Evolutionary conservation across 2,113 vertebrate genomes (phyloP).

Genomic region (Bos indicus): DNA sequence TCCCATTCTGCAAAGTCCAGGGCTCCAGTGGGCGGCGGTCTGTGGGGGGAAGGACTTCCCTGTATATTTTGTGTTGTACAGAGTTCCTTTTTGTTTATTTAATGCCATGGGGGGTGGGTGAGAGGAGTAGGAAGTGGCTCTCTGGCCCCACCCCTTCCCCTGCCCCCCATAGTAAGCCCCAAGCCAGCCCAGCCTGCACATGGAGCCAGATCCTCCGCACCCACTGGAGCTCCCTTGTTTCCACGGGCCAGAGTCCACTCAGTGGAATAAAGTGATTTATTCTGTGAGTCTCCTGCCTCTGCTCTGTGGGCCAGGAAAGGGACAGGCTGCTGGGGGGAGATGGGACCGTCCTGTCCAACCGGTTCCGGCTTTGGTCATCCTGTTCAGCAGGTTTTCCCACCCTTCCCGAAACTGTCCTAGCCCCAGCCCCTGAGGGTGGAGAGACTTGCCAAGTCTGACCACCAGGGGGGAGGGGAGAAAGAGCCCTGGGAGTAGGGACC

Average conservation of each 20-base stretch:
- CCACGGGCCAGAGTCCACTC: background rate
- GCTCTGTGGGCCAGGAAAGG: background rate
- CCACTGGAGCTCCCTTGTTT: background rate
- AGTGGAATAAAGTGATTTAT: slow-evolving; percentile 26
- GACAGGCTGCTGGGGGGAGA: background rate
- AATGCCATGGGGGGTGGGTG: background rate
- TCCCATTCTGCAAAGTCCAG: background rate
- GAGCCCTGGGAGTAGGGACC: background rate
- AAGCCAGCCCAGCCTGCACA: background rate
- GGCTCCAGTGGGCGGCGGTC: background rate
- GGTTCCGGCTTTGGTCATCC: slow-evolving; percentile 51
- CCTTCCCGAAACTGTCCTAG: slow-evolving; percentile 58
- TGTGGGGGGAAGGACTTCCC: background rate
- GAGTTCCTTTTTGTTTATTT: slow-evolving; percentile 58
- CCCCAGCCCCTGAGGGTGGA: slow-evolving; percentile 17
- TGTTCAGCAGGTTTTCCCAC: slow-evolving; percentile 64
- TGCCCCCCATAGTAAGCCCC: background rate
- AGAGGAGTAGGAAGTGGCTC: background rate
- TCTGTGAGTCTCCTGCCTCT: slow-evolving; percentile 27
- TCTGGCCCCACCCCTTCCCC: background rate
- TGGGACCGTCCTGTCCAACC: slow-evolving; percentile 33
- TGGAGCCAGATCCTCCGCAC: background rate
- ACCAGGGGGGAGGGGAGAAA: background rate
- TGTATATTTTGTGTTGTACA: slow-evolving; percentile 54
- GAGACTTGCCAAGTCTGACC: slow-evolving; percentile 50